Percentiles rank a stretch among this genome's conserved stretches.
Conservation (phyloP, 2,113 vertebrate species). For the Podocnemis expansa region DNA sequence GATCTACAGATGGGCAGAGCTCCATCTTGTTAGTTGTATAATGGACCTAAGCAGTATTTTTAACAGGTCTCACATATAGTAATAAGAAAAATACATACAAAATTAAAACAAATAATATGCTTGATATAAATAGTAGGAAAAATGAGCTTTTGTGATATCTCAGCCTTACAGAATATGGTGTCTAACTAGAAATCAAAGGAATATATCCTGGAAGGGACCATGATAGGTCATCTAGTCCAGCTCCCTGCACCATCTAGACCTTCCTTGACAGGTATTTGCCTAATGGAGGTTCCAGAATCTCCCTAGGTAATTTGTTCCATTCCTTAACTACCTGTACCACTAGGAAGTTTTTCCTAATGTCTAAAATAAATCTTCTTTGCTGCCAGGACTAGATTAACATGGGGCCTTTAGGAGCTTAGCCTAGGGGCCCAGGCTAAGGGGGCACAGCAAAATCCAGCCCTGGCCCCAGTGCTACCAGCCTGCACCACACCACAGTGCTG, state of each 20-base stretch:
- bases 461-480: no score
- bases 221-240: background rate
- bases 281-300: background rate
- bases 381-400: no score
- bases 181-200: background rate
- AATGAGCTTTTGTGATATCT: background rate
- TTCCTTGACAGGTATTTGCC: background rate
- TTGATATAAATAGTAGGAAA: background rate
- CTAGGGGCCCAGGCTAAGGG: no score
- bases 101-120: background rate
- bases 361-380: background rate
- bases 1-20: background rate
- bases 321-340: background rate
- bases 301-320: background rate
- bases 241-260: background rate
- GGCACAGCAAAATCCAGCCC: no score
- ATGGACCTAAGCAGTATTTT: background rate
- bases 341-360: background rate
- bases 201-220: background rate
- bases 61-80: background rate
- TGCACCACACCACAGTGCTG: no score
- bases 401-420: no score
- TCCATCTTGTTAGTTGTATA: background rate
- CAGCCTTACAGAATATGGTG: background rate
- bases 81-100: background rate